These are phyloP conservation scores for Cariama cristata DNA, from an alignment of 2,113 vertebrate species.

Conservation along the genomic window DNA sequence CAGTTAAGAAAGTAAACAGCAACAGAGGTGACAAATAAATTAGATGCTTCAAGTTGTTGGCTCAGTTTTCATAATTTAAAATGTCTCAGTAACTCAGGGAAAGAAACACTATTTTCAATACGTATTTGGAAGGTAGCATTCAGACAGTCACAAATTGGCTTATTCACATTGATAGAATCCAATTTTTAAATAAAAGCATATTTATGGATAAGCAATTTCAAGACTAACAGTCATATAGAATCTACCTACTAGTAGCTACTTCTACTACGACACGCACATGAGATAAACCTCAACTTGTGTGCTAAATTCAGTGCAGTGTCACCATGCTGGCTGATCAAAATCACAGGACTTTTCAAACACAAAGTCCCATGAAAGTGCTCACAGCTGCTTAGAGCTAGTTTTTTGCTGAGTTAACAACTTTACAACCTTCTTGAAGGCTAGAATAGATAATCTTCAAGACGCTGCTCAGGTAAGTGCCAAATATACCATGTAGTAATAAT, in stretches of 20 bases:
- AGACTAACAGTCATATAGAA: not conserved
- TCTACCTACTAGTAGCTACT: not conserved
- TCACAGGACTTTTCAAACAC: not conserved
- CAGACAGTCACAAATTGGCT: not conserved
- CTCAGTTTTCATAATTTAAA: constrained; percentile 41
- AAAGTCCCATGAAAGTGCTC: not conserved
- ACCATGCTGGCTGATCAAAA: not conserved
- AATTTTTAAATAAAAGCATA: not conserved
- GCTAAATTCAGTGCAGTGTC: not conserved
- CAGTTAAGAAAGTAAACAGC: constrained; percentile 37
- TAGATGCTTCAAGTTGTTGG: constrained; percentile 7
- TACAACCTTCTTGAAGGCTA: not conserved
- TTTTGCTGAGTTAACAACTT: not conserved
- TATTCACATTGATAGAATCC: not conserved
- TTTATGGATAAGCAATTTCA: not conserved
- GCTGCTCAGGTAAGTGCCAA: not conserved
- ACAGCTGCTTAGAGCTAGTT: not conserved
- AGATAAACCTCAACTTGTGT: not conserved
- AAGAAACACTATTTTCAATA: not conserved
- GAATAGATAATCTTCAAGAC: not conserved
- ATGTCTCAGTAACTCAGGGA: not conserved
- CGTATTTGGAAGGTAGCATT: not conserved
- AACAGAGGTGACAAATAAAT: constrained; percentile 7
- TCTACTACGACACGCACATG: not conserved
- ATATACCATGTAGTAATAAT: not conserved